Evolutionary conservation across 2,797 vertebrate genomes (phyloP), one percentile per base, ranked within the genome.

Genomic region (Aldrovandia affinis): DNA sequence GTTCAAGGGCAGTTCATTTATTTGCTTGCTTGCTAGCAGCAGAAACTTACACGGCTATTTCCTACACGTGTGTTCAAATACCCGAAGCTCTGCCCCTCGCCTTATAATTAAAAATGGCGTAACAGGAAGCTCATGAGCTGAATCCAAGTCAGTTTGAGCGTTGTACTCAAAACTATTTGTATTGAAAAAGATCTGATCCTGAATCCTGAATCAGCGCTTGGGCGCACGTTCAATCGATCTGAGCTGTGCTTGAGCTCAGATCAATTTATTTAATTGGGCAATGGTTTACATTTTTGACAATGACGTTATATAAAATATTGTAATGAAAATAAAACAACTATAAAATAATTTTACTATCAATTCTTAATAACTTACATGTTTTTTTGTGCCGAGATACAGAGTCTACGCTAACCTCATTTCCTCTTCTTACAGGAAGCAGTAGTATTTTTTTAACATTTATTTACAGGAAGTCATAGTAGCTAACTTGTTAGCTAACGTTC

Each of bases 351-450:
- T 28, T 14, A 42, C 25, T 28, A 7, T 70, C 28, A 22, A 3
- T 30, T 59, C 22, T 77, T 6, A n/a, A 55, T 50, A 54, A 78
- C 61, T 88, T 92, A 94, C 92, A 93, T 93, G 92, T 20, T 3
- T 83, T 86, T 83, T 14, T 54, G 61, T 0, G 1, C 5, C 0
- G 5, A 1, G 90, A 92, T 93, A 90, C 88, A 93, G 89, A 91
- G 90, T 91, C 83, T 0, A 0, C 2, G 81, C 14, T 73, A n/a
- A 68, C 78, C 25, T 83, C 33, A 59, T 70, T 33, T 85, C 65
- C 50, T 79, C 52, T 9, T 54, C 55, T 70, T 50, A 3, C 85
- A 86, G 90, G 88, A 89, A 81, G 78, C 39, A 63, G n/a, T 78
- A 25, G 22, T 22, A 15, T 3, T 0, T 22, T 4, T 4, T 12